Evolutionary conservation across 2,888 invertebrate genomes (phyloP), one percentile per base, ranked within the genome.

Genomic region (Congeria kusceri): DNA sequence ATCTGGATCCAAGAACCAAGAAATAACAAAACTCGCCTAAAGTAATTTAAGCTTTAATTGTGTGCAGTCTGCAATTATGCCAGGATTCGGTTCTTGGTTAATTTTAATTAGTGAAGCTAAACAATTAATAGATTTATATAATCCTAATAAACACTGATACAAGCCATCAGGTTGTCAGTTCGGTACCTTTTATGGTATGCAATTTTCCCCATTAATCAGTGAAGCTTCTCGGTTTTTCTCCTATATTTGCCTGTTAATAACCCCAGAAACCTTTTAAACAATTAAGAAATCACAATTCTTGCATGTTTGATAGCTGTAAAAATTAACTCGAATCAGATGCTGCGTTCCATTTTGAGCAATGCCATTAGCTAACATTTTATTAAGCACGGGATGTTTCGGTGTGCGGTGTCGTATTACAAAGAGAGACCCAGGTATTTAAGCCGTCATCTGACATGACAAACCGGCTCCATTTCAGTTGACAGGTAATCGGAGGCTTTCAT

Each of bases 251-350:
- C 61, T 65, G 63, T 75, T 69, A 64, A 62, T 49, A 59, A 47
- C 64, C 49, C 47, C 56, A 49, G 75, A 75, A 75, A 75, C 75
- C 75, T 75, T 75, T 75, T 75, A 69, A 75, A 59, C 75, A 75
- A 75, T 75, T 75, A 69, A 65, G 65, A 44, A n/a, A 20, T 59
- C 49, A 47, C 25, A 32, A 59, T 27, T 32, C 23, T 49, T 56
- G 73, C 49, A 53, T 49, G 73, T 39, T 46, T 66, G 46, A 67
- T 53, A 47, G 53, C 39, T 39, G 27, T 69, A 62, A 69, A 58
- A 68, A 49, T 61, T 23, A 62, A 44, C 18, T 61, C 49, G 62
- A 61, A 69, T 58, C 47, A 61, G 20, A 61, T 7, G 20, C 32
- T 32, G 28, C 1, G 29, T 61, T 61, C 61, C 61, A 3, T 3